These are phyloP conservation scores for Pomatorhinus ruficollis DNA, from an alignment of 2,113 vertebrate genomes.

Conservation along the genomic window DNA sequence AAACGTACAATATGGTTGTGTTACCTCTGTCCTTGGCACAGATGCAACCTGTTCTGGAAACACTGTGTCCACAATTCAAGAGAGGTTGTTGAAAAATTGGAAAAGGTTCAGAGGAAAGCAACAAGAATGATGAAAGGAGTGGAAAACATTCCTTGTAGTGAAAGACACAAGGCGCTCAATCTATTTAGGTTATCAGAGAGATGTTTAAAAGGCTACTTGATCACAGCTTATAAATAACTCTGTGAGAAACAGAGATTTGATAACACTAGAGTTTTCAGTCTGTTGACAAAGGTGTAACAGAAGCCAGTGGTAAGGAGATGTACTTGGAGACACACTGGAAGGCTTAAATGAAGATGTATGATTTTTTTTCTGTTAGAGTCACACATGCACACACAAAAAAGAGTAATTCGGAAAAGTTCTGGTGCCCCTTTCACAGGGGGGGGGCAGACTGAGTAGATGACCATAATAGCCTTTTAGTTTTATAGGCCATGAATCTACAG, in stretches of 20 bases:
- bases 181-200: slow-evolving; percentile 40
- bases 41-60: slow-evolving; percentile 9
- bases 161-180: neutral
- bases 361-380: slow-evolving; percentile 5
- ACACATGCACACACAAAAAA: neutral
- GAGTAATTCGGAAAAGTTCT: neutral
- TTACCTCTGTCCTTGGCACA: slow-evolving; percentile 29
- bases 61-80: neutral
- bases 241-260: slow-evolving; percentile 33
- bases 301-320: neutral
- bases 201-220: slow-evolving; percentile 1
- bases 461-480: slow-evolving; percentile 48
- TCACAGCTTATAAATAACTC: slow-evolving; percentile 43
- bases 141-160: slow-evolving; percentile 40
- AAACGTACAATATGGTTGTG: neutral
- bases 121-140: slow-evolving; percentile 22
- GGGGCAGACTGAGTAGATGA: neutral
- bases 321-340: neutral
- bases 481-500: slow-evolving; percentile 40
- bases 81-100: slow-evolving; percentile 39
- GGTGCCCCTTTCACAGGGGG: neutral
- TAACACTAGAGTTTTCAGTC: neutral
- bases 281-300: slow-evolving; percentile 19
- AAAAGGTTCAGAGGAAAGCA: slow-evolving; percentile 49
- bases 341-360: neutral